phyloP scores from a whole-genome alignment of 2,888 invertebrate species.

The Hypsopygia costalis region DNA sequence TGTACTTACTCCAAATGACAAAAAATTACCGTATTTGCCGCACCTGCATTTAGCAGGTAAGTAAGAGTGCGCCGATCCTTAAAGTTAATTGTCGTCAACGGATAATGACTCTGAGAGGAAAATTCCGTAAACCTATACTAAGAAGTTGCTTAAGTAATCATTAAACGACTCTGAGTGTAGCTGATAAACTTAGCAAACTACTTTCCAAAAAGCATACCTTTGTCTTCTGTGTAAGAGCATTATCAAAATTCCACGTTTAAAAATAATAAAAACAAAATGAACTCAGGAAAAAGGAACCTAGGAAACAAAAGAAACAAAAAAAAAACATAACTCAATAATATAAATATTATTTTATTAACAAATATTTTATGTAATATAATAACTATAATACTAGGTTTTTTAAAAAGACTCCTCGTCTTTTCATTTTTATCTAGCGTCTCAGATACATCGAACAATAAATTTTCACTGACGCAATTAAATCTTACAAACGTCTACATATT shows the following conservation, averaged over 20 bases:
- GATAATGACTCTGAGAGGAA: too few species aligned
- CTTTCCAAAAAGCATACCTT: too few species aligned
- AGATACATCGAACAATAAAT: constrained; percentile 47
- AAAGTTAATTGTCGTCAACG: too few species aligned
- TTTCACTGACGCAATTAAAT: constrained; percentile 72
- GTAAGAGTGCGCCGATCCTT: too few species aligned
- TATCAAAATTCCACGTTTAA: constrained; percentile 14
- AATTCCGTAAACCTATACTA: too few species aligned
- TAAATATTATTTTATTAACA: constrained; percentile 82
- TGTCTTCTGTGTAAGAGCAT: too few species aligned
- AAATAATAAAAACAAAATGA: constrained; percentile 51
- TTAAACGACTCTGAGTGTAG: too few species aligned
- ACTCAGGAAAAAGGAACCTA: constrained; percentile 65
- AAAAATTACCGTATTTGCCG: too few species aligned
- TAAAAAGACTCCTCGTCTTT: constrained; percentile 69
- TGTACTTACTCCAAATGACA: too few species aligned
- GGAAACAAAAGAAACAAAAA: constrained; percentile 60
- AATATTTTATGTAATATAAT: constrained; percentile 79
- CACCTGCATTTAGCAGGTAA: too few species aligned
- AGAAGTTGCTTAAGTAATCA: too few species aligned
- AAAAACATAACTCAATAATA: constrained; percentile 79
- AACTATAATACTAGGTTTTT: constrained; percentile 79
- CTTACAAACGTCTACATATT: constrained; percentile 57
- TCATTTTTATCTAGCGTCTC: constrained; percentile 36
- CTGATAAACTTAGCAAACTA: too few species aligned